phyloP scores from a whole-genome alignment of 2,797 vertebrate genomes.

The Buceros bicornis region DNA sequence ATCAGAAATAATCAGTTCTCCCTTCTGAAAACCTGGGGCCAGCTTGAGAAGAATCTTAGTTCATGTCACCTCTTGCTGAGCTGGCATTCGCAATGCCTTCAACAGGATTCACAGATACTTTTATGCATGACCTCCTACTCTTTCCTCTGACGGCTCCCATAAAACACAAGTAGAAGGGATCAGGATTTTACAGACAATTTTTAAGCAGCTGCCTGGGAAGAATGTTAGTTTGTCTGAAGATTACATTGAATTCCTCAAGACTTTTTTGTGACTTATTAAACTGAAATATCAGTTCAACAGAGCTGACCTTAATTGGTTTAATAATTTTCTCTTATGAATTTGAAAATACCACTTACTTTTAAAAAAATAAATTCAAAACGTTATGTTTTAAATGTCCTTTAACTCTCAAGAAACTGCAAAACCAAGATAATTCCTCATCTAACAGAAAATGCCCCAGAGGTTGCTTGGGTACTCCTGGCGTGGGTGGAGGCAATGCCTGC shows the following conservation, averaged over 20 bases:
- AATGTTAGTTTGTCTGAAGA: conserved; percentile 10
- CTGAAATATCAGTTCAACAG: neutral
- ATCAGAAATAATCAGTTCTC: conserved; percentile 12
- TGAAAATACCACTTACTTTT: neutral
- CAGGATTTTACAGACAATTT: conserved; percentile 24
- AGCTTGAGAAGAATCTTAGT: neutral
- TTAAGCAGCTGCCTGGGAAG: conserved; percentile 21
- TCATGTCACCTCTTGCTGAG: neutral
- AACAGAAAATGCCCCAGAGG: neutral
- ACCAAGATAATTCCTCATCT: neutral
- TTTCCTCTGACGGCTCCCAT: conserved; percentile 39
- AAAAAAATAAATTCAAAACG: neutral
- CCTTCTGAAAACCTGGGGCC: conserved; percentile 34
- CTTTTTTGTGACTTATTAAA: neutral
- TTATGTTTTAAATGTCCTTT: neutral
- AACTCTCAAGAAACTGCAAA: neutral
- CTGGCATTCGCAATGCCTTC: neutral
- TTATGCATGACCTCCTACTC: conserved; percentile 49
- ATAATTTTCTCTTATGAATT: conserved; percentile 2
- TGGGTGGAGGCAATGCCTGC: neutral
- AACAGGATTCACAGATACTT: conserved; percentile 29
- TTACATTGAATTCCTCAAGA: conserved; percentile 15
- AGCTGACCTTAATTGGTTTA: conserved; percentile 32
- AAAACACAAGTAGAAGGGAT: conserved; percentile 12
- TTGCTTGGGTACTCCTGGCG: neutral